Evolutionary conservation across 2,113 vertebrate genomes (phyloP).

Genomic region (Ginglymostoma cirratum): DNA sequence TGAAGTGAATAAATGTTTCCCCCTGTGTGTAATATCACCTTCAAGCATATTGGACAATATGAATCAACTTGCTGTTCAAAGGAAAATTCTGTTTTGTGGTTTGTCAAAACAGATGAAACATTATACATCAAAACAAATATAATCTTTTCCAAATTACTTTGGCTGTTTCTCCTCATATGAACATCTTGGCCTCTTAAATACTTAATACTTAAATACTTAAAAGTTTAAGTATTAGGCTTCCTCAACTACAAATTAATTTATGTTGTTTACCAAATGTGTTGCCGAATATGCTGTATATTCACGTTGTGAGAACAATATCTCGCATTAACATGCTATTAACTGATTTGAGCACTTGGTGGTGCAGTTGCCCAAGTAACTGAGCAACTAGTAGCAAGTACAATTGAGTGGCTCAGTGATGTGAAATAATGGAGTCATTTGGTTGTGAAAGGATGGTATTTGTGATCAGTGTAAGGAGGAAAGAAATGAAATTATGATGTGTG

Average conservation of each 20-base stretch:
- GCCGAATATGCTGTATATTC: neutral
- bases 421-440: neutral
- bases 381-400: neutral
- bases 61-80: neutral
- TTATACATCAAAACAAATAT: neutral
- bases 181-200: neutral
- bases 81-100: neutral
- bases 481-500: neutral
- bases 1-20: neutral
- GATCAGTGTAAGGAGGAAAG: neutral
- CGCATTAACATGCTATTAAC: neutral
- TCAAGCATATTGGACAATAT: neutral
- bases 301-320: neutral
- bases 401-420: neutral
- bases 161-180: neutral
- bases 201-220: too few species aligned
- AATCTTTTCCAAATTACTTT: neutral
- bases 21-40: neutral
- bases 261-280: neutral
- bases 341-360: slow-evolving; percentile 34
- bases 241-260: neutral
- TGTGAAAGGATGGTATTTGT: neutral
- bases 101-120: neutral
- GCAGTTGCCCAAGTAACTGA: slow-evolving; percentile 31
- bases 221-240: neutral